phyloP scores from a whole-genome alignment of 1,140 invertebrate genomes.

The Onthophagus taurus region DNA sequence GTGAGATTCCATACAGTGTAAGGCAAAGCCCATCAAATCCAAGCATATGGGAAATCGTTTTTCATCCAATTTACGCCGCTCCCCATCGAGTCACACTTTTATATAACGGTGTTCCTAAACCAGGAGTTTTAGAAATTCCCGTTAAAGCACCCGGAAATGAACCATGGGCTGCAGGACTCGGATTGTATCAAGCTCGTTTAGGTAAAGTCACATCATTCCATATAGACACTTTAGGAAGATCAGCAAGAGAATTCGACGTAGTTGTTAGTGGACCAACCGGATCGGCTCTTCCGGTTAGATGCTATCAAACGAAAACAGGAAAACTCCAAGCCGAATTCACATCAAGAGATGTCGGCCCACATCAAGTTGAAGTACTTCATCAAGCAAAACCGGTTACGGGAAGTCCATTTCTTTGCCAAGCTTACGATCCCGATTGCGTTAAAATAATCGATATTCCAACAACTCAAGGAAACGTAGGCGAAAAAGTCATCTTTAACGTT shows the following conservation, averaged over 20 bases:
- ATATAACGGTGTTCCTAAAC: slow-evolving; percentile 62
- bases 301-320: slow-evolving; percentile 92
- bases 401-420: slow-evolving; percentile 92
- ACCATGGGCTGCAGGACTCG: slow-evolving; percentile 40
- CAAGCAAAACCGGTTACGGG: slow-evolving; percentile 84
- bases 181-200: slow-evolving; percentile 72
- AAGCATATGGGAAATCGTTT: slow-evolving; percentile 70
- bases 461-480: slow-evolving; percentile 73
- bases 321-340: slow-evolving; percentile 87
- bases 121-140: slow-evolving; percentile 34
- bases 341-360: slow-evolving; percentile 62
- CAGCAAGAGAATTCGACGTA: slow-evolving; percentile 84
- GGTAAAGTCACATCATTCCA: slow-evolving; percentile 76
- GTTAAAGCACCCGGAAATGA: slow-evolving; percentile 61
- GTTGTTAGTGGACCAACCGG: slow-evolving; percentile 81
- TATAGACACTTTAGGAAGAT: slow-evolving; percentile 76
- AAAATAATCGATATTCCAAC: slow-evolving; percentile 59
- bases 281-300: slow-evolving; percentile 82
- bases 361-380: slow-evolving; percentile 77
- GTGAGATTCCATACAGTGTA: slow-evolving; percentile 69
- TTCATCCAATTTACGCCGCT: slow-evolving; percentile 69
- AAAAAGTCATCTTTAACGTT: slow-evolving; percentile 76
- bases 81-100: slow-evolving; percentile 72
- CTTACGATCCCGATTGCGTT: slow-evolving; percentile 66
- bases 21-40: slow-evolving; percentile 55